Conservation (phyloP, 2,888 invertebrate genomes). For the Smittia aterrima region DNA sequence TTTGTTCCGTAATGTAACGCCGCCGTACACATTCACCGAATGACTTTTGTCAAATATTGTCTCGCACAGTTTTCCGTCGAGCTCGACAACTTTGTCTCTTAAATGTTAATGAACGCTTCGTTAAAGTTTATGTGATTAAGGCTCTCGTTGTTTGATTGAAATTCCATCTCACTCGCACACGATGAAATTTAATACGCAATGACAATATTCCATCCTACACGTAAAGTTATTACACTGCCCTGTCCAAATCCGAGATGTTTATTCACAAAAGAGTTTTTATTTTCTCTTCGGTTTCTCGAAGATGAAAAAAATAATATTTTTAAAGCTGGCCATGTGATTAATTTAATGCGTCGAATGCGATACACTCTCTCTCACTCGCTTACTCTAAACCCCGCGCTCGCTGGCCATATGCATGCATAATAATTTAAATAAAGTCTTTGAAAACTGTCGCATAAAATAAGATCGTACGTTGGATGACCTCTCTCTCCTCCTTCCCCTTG, state of each 20-base stretch:
- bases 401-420: not conserved
- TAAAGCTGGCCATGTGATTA: slow-evolving; percentile 1
- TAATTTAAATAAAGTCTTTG: slow-evolving; percentile 17
- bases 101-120: slow-evolving; percentile 6
- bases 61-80: not conserved
- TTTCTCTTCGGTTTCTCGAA: not conserved
- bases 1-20: slow-evolving; percentile 3
- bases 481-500: not conserved
- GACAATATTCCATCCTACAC: slow-evolving; percentile 5
- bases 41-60: not conserved
- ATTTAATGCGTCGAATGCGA: slow-evolving; percentile 7
- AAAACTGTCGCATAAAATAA: not conserved
- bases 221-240: not conserved
- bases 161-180: not conserved
- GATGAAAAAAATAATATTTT: not conserved
- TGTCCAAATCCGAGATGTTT: slow-evolving; percentile 4
- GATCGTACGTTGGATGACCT: not conserved
- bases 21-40: not conserved
- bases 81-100: not conserved
- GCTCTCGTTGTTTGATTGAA: not conserved
- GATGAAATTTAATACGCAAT: not conserved
- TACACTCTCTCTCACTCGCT: not conserved
- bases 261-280: not conserved
- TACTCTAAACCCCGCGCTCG: not conserved
- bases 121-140: slow-evolving; percentile 8